These are phyloP conservation scores for Ylistrum balloti DNA, from an alignment of 1,140 invertebrate species.

Conservation along the genomic window DNA sequence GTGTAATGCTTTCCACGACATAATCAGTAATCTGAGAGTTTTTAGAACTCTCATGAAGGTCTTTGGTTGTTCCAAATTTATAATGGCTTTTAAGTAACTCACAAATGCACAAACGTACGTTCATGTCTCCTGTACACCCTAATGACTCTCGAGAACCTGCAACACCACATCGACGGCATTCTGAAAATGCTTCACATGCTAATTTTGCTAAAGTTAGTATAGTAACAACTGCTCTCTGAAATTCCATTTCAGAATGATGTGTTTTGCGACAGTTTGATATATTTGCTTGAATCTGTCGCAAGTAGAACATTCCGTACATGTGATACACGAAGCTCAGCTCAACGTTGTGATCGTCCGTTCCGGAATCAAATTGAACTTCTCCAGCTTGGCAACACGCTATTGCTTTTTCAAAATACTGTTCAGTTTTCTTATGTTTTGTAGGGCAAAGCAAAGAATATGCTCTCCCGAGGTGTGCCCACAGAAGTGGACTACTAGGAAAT, in stretches of 20 bases:
- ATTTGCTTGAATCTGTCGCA: constrained; percentile 48
- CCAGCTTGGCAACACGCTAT: constrained; percentile 50
- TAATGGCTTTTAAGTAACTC: constrained; percentile 53
- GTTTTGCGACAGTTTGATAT: constrained; percentile 43
- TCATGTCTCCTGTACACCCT: constrained; percentile 58
- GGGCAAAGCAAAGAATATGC: constrained; percentile 60
- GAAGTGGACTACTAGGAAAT: constrained; percentile 63
- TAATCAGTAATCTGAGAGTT: constrained; percentile 6
- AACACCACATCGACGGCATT: constrained; percentile 43
- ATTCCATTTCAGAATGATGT: constrained; percentile 29
- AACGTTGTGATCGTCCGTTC: constrained; percentile 30
- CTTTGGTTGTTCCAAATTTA: not conserved
- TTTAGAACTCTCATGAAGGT: not conserved
- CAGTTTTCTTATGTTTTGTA: constrained; percentile 59
- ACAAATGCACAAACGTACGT: constrained; percentile 57
- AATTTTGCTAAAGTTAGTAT: constrained; percentile 48
- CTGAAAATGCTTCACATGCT: constrained; percentile 56
- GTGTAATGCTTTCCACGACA: constrained; percentile 52
- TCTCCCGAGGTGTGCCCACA: constrained; percentile 65
- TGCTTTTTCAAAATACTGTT: constrained; percentile 57
- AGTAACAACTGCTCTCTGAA: constrained; percentile 3
- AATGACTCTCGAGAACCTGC: constrained; percentile 45
- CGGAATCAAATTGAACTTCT: not conserved
- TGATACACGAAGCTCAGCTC: constrained; percentile 62
- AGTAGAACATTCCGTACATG: constrained; percentile 64